phyloP scores from a whole-genome alignment of 2,113 vertebrate species.

The Cinclus mexicanus region DNA sequence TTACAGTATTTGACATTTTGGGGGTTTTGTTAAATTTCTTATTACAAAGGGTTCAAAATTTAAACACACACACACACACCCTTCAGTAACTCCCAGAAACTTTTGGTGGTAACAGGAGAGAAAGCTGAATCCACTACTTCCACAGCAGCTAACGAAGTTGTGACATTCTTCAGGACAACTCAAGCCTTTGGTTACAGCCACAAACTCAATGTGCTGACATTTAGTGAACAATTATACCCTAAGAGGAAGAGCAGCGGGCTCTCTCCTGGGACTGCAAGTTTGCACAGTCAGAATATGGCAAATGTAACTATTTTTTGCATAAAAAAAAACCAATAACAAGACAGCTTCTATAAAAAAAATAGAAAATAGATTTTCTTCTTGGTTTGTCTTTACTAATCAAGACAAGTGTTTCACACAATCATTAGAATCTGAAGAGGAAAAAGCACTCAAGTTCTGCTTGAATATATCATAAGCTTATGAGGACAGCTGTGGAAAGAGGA shows the following conservation, averaged over 20 bases:
- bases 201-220: not conserved
- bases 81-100: not conserved
- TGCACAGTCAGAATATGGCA: not conserved
- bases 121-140: not conserved
- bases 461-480: not conserved
- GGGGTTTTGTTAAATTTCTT: not conserved
- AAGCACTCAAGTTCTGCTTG: not conserved
- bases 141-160: not conserved
- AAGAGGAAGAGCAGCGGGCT: not conserved
- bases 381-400: not conserved
- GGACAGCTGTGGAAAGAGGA: not conserved
- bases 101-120: not conserved
- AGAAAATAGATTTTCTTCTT: not conserved
- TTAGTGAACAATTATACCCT: not conserved
- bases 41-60: not conserved
- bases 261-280: not conserved
- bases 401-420: not conserved
- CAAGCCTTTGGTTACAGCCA: not conserved
- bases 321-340: not conserved
- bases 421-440: not conserved
- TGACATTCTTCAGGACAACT: not conserved
- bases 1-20: not conserved
- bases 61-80: rapidly evolving
- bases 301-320: not conserved
- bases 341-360: not conserved